phyloP scores from a whole-genome alignment of 1,140 invertebrate species.

The Tribolium madens region DNA sequence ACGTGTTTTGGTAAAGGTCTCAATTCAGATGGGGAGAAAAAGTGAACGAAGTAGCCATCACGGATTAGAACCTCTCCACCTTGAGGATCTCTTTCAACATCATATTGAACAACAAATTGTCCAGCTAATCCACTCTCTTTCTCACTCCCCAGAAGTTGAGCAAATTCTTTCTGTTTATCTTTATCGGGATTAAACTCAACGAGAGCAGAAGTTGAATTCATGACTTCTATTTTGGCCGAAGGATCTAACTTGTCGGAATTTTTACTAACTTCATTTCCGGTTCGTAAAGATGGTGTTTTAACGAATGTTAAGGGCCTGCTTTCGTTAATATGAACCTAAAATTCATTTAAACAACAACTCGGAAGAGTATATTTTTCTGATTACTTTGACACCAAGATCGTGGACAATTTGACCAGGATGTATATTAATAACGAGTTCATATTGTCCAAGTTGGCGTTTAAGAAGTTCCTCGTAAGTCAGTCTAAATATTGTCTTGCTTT shows the following conservation, averaged over 20 bases:
- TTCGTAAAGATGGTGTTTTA: constrained; percentile 70
- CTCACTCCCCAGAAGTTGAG: constrained; percentile 54
- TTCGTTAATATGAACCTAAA: constrained; percentile 69
- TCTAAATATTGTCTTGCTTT: constrained; percentile 71
- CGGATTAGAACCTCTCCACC: constrained; percentile 68
- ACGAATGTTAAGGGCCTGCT: constrained; percentile 68
- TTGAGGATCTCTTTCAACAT: constrained; percentile 69
- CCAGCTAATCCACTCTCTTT: constrained; percentile 69
- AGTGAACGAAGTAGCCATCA: constrained; percentile 84
- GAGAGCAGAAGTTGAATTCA: constrained; percentile 60
- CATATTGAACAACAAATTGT: constrained; percentile 76
- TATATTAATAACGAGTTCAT: constrained; percentile 73
- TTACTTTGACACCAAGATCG: constrained; percentile 67
- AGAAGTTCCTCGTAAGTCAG: constrained; percentile 76
- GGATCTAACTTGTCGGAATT: constrained; percentile 56
- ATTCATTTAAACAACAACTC: neutral
- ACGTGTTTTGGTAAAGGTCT: constrained; percentile 75
- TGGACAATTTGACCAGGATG: constrained; percentile 69
- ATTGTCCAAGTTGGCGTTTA: constrained; percentile 68
- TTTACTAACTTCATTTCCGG: constrained; percentile 62
- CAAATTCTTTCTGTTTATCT: constrained; percentile 66
- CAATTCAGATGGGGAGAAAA: constrained; percentile 74
- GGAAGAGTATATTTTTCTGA: neutral
- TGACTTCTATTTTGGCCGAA: constrained; percentile 53
- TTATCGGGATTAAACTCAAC: constrained; percentile 67